A percentile compares a stretch with the other conserved stretches of the same genome.
Evolutionary conservation across 2,888 invertebrate genomes (phyloP).

Genomic region (Petrophora chlorosata): DNA sequence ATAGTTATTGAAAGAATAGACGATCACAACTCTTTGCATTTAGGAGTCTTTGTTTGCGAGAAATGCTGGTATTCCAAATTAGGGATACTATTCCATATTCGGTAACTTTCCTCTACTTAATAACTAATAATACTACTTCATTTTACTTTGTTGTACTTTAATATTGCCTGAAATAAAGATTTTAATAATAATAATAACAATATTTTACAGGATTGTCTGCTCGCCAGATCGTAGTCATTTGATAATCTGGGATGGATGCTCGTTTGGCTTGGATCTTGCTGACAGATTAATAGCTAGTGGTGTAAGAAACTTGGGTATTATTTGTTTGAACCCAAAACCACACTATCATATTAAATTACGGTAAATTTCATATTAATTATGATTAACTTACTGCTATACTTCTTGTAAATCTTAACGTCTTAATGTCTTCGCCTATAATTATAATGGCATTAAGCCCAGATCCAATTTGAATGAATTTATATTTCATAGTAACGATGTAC

Average conservation of each 20-base stretch:
- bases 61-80: too few species aligned
- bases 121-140: neutral
- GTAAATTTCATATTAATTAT: conserved; percentile 2
- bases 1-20: too few species aligned
- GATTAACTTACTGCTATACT: neutral
- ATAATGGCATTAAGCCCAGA: too few species aligned
- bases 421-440: too few species aligned
- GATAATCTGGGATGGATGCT: conserved; percentile 44
- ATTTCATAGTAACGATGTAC: too few species aligned
- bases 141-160: neutral
- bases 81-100: too few species aligned
- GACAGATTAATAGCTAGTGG: conserved; percentile 47
- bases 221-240: conserved; percentile 37
- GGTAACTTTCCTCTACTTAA: too few species aligned
- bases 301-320: conserved; percentile 44
- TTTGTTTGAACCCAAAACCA: conserved; percentile 9
- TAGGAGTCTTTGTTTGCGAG: too few species aligned
- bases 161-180: neutral
- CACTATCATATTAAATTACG: conserved; percentile 6
- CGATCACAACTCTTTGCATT: too few species aligned
- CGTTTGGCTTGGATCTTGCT: conserved; percentile 44
- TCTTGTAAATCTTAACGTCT: too few species aligned
- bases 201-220: conserved; percentile 37
- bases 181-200: neutral
- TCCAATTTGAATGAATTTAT: too few species aligned